Evolutionary conservation across 2,888 invertebrate species (phyloP), one percentile per base, ranked within the genome.

Genomic region (Pollenia labialis): DNA sequence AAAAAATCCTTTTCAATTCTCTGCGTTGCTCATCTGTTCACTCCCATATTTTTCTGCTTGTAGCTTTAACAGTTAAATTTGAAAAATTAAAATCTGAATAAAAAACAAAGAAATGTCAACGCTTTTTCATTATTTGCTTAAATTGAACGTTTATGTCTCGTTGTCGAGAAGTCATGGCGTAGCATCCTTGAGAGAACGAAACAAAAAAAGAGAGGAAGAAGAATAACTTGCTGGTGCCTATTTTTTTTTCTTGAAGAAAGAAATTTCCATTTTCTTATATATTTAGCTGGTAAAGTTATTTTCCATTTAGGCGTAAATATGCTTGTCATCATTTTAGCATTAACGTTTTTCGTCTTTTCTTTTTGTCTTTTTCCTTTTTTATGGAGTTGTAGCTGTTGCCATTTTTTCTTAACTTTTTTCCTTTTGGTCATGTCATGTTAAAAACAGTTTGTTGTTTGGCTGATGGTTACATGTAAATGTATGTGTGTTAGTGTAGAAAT

Each of bases 231-330:
- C 16, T 72, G 14, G 32, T 52, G 18, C 48, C 56, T 54, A 71
- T 74, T 68, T 64, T 16, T 48, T 48, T n/a, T 40, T 10, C 4
- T 48, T 18, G 10, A 56, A 32, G 48, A 18, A 23, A 54, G 50
- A 69, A 52, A 58, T 74, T 72, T 77, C 3, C 46, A 62, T 76
- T 71, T 64, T 69, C 71, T 72, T 69, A 40, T 64, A 11, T 60
- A 50, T 44, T 64, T 71, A 71, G 32, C 50, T 79, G 62, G 40
- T 62, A 48, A 40, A 56, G 76, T 66, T 68, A 91, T 91, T 91
- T 91, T 89, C 88, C 90, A 88, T 89, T 81, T 80, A 69, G 77
- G 80, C 85, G 79, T 87, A 85, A 88, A 86, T 82, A 84, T 84
- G 81, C 69, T 77, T 89, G 88, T 89, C 88, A 89, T 88, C 87